Evolutionary conservation across 2,113 vertebrate genomes (phyloP).

Genomic region (Puffinus mauretanicus): DNA sequence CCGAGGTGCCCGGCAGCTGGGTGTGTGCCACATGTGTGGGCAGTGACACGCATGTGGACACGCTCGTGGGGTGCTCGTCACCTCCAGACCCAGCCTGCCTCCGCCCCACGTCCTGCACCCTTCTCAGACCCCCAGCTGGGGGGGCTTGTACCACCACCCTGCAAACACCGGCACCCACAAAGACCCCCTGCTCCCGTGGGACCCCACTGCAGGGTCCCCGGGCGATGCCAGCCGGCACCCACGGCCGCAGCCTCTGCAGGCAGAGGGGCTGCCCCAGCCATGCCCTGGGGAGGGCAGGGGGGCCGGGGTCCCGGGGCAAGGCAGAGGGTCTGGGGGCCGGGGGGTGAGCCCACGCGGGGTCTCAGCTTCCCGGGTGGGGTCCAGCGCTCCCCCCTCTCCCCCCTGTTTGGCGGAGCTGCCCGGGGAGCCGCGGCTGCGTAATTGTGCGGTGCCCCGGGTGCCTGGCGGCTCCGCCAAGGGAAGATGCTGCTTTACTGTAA

Average conservation of each 20-base stretch:
- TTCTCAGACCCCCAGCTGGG: accelerated
- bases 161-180: not conserved
- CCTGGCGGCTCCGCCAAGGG: not conserved
- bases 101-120: not conserved
- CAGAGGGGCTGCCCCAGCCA: not conserved
- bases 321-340: accelerated
- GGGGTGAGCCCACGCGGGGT: not conserved
- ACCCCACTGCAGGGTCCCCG: not conserved
- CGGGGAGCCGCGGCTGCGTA: not conserved
- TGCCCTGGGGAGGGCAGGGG: not conserved
- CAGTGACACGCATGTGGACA: not conserved
- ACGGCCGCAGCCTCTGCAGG: not conserved
- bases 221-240: not conserved
- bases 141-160: too few relatives aligned
- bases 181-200: not conserved
- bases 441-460: not conserved
- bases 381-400: too few relatives aligned
- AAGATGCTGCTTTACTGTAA: slow-evolving; percentile 43
- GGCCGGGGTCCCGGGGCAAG: not conserved
- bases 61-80: not conserved
- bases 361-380: not conserved
- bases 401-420: not conserved
- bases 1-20: not conserved
- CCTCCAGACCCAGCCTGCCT: not conserved
- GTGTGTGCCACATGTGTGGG: not conserved